Evolutionary conservation across 2,888 invertebrate genomes (phyloP).

Genomic region (Mechanitis messenoides): DNA sequence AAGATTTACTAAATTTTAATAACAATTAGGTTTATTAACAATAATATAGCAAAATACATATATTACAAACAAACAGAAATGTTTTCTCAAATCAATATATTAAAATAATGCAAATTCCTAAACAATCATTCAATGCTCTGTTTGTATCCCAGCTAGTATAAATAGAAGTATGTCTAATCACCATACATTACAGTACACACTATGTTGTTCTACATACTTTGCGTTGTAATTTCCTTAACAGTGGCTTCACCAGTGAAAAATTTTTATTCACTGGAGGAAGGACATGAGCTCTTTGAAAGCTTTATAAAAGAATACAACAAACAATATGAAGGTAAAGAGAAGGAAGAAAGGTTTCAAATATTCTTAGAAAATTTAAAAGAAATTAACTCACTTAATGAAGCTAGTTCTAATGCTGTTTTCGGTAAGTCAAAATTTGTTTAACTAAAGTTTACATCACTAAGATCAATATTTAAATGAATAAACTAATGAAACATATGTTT

Average conservation of each 20-base stretch:
- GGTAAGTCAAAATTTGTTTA: constrained; percentile 18
- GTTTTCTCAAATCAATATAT: too few species aligned
- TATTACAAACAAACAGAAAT: too few species aligned
- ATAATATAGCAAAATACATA: background rate
- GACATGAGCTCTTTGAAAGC: background rate
- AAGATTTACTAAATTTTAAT: too few species aligned
- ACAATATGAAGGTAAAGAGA: constrained; percentile 78
- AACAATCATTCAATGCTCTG: too few species aligned
- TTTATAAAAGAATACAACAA: constrained; percentile 7
- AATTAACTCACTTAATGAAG: constrained; percentile 24
- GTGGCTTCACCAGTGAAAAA: background rate
- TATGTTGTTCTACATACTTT: background rate
- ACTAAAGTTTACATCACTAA: too few species aligned
- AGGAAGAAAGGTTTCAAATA: constrained; percentile 78
- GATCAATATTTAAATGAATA: too few species aligned
- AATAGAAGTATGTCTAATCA: background rate
- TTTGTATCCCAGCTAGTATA: too few species aligned
- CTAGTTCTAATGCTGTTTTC: constrained; percentile 16
- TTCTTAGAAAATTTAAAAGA: constrained; percentile 25
- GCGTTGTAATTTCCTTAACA: background rate
- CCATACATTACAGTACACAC: background rate
- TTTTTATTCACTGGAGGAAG: constrained; percentile 17
- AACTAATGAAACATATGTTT: too few species aligned
- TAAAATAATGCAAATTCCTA: too few species aligned
- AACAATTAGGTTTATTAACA: too few species aligned